Evolutionary conservation across 2,888 invertebrate species (phyloP).

Genomic region (Aphodius granarius): DNA sequence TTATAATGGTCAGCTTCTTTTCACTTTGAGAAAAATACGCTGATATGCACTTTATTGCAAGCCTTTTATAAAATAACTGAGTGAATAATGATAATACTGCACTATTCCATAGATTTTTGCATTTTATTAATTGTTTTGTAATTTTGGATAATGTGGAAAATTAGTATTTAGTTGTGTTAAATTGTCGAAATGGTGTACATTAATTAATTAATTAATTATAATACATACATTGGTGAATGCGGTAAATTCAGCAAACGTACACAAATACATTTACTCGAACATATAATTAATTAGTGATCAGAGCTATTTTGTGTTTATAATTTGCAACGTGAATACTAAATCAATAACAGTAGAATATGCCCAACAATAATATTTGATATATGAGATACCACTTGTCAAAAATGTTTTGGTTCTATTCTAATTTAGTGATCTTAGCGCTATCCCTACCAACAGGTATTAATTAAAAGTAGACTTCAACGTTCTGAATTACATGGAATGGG

Average conservation of each 20-base stretch:
- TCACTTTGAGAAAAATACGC: background rate
- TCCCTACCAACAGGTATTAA: no score
- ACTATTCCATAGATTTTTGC: no score
- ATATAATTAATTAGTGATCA: background rate
- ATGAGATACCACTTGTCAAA: no score
- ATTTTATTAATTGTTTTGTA: background rate
- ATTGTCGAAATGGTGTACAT: background rate
- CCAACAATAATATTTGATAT: no score
- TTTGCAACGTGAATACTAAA: background rate
- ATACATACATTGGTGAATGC: background rate
- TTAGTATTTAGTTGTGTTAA: background rate
- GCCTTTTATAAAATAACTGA: no score
- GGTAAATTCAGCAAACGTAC: background rate
- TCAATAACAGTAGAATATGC: background rate
- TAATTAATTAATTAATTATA: background rate
- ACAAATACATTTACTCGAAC: background rate
- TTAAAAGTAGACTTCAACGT: background rate
- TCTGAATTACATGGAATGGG: background rate
- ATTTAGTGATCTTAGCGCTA: no score
- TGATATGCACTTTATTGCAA: no score
- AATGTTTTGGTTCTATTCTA: no score
- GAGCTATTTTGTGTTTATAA: background rate
- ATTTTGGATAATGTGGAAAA: background rate
- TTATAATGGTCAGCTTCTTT: background rate
- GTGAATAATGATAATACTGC: no score